phyloP scores from a whole-genome alignment of 1,140 invertebrate species.

The Hycleus cichorii region DNA sequence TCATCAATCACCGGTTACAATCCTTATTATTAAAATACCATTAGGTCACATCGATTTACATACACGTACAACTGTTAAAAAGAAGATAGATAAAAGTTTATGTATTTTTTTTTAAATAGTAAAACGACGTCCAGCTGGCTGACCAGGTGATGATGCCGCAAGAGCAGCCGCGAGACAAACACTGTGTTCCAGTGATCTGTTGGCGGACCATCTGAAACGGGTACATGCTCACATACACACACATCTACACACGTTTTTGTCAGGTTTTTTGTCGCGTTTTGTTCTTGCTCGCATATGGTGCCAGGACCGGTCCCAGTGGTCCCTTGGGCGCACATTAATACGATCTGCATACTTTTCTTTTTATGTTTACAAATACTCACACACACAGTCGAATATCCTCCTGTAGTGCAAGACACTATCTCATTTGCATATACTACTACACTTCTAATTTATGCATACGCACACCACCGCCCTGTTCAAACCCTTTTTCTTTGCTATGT shows the following conservation, averaged over 20 bases:
- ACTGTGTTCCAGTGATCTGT: too few relatives aligned
- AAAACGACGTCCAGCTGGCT: neutral
- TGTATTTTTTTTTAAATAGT: neutral
- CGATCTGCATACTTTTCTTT: constrained; percentile 7
- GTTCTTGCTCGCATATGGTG: constrained; percentile 3
- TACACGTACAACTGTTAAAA: neutral
- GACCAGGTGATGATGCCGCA: neutral
- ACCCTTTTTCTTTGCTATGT: constrained; percentile 8
- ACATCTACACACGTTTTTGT: constrained; percentile 1
- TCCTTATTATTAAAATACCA: neutral
- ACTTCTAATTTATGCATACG: constrained; percentile 12
- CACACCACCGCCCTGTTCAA: neutral
- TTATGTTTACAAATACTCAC: too few relatives aligned
- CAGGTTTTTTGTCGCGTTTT: constrained; percentile 13
- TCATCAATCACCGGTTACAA: neutral
- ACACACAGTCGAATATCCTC: neutral
- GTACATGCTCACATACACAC: neutral
- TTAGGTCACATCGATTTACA: neutral
- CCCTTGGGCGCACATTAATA: constrained; percentile 13
- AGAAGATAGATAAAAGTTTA: neutral
- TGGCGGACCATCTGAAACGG: neutral
- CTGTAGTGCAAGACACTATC: constrained; percentile 8
- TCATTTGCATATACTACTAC: constrained; percentile 12
- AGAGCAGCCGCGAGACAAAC: neutral
- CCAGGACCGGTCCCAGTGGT: neutral